Evolutionary conservation across 2,888 invertebrate genomes (phyloP), one percentile per base, ranked within the genome.

Genomic region (Chouioia cunea): DNA sequence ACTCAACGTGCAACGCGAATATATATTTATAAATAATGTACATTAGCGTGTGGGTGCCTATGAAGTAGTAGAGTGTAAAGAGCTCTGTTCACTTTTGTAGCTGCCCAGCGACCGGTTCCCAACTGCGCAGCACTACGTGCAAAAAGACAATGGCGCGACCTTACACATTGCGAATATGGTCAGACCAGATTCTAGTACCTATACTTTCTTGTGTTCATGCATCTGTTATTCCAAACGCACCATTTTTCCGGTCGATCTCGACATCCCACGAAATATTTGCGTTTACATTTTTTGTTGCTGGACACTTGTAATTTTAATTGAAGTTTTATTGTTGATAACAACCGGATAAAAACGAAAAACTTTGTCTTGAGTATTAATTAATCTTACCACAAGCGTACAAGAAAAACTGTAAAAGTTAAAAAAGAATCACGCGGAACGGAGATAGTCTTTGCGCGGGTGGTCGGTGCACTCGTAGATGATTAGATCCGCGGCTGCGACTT

Each of bases 61-160:
- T n/a, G n/a, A n/a, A n/a, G n/a, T n/a, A 36, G 12, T 36, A 12
- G 36, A 36, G 36, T 36, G 12, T 12, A 36, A 12, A 36, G 36
- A 3, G 36, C 4, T 6, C 12, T 36, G 36, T 36, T 36, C 27
- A 4, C 6, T 27, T 27, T 27, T 27, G 22, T 23, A 15, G 54
- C 54, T 36, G 16, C 27, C 59, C 27, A 18, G 46, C 56, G 63
- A 71, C 71, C 67, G 71, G 71, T 71, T 71, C 62, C 67, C 66
- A 71, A 65, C 64, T 53, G 59, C 70, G 50, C 53, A 15, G 53
- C 47, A 8, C 8, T 6, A 8, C 64, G 47, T 22, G 65, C 54
- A 70, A 65, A 65, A 64, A 70, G 70, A 65, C 70, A 65, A 70
- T 70, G 70, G 70, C 65, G 48, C 64, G 71, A 67, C 71, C 71